Conservation (phyloP, 2,113 vertebrate genomes). For the Petrocephalus zakoni region DNA sequence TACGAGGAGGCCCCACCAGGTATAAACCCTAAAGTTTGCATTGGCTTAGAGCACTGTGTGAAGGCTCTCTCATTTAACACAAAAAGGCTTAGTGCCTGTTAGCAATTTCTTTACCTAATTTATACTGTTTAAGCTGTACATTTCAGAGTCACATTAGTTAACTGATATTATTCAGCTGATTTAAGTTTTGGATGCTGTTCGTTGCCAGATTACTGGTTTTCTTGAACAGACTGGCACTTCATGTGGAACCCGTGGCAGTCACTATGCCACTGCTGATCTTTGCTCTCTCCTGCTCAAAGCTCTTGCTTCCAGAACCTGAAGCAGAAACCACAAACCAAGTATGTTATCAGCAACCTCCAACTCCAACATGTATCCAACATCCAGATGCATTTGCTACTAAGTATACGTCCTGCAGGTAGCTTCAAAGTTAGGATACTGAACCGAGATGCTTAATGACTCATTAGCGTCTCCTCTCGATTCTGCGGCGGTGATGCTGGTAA, state of each 20-base stretch:
- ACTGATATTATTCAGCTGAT: not conserved
- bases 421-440: not conserved
- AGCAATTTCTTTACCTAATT: constrained; percentile 48
- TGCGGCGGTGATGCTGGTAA: not conserved
- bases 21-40: constrained; percentile 28
- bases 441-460: not conserved
- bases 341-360: not conserved
- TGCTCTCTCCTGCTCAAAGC: not conserved
- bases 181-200: not conserved
- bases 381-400: not conserved
- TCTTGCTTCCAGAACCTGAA: not conserved
- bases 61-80: constrained; percentile 39
- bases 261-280: not conserved
- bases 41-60: constrained; percentile 37
- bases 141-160: constrained; percentile 11
- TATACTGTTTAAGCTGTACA: constrained; percentile 26
- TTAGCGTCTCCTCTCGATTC: not conserved
- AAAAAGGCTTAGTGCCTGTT: constrained; percentile 35
- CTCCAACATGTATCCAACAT: not conserved
- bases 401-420: constrained; percentile 7
- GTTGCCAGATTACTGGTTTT: not conserved
- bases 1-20: constrained; percentile 28
- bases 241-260: too few relatives aligned
- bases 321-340: not conserved
- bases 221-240: not conserved